Percentiles rank a stretch among this genome's conserved stretches.
Evolutionary conservation across 1,140 invertebrate species (phyloP).

Genomic region (Octopus sinensis): DNA sequence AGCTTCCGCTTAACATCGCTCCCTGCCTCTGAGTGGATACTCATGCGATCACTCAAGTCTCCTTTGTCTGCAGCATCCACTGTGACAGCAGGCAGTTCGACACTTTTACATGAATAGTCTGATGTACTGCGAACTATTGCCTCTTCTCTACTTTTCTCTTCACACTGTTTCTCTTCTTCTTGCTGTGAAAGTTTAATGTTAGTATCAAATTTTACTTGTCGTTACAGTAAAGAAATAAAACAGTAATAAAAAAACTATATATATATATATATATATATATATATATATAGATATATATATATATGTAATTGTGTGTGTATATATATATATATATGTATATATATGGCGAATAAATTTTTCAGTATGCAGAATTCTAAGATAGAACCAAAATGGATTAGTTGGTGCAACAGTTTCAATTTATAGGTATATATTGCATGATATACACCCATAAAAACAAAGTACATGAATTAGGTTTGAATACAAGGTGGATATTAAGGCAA

Average conservation of each 20-base stretch:
- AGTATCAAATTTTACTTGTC: background rate
- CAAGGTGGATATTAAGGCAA: no score
- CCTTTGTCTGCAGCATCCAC: slow-evolving; percentile 83
- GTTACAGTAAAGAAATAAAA: no score
- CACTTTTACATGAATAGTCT: slow-evolving; percentile 82
- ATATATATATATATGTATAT: no score
- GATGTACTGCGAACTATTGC: slow-evolving; percentile 75
- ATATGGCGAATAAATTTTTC: no score
- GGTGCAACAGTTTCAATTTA: background rate
- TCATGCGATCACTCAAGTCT: slow-evolving; percentile 71
- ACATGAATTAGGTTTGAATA: background rate
- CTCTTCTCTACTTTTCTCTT: slow-evolving; percentile 10
- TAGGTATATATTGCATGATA: background rate
- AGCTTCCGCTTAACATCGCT: slow-evolving; percentile 68
- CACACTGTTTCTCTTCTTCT: slow-evolving; percentile 77
- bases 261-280: no score
- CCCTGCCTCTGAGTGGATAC: slow-evolving; percentile 78
- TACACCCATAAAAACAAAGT: slow-evolving; percentile 1
- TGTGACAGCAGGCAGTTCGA: slow-evolving; percentile 83
- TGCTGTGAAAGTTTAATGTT: slow-evolving; percentile 54
- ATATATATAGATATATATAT: no score
- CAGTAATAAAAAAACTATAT: no score
- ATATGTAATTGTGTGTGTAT: no score
- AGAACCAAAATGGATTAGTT: slow-evolving; percentile 7
- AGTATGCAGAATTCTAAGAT: background rate